These are phyloP conservation scores for Numida meleagris DNA, from an alignment of 2,113 vertebrate species.

Conservation along the genomic window DNA sequence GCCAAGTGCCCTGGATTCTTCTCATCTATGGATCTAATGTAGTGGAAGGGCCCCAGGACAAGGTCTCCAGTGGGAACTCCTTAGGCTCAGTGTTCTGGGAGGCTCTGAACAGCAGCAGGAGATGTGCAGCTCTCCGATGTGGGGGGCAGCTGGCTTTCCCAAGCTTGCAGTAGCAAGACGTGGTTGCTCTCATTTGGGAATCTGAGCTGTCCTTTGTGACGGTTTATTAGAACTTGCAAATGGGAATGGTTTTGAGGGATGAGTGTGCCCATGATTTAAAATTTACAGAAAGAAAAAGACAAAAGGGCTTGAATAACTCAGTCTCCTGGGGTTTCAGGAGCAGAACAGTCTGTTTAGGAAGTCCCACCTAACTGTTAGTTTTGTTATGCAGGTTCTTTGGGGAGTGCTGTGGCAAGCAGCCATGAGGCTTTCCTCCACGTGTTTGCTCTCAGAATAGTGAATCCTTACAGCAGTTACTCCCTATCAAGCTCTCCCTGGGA, in stretches of 20 bases:
- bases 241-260: not conserved
- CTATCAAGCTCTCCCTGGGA: not conserved
- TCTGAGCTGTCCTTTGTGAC: not conserved
- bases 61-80: not conserved
- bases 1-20: not conserved
- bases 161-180: not conserved
- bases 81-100: not conserved
- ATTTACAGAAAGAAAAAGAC: not conserved
- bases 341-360: not conserved
- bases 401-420: not conserved
- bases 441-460: not conserved
- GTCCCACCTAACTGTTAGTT: not conserved
- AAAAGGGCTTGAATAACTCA: not conserved
- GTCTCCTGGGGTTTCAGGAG: not conserved
- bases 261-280: not conserved
- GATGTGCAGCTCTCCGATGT: not conserved
- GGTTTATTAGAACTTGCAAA: not conserved
- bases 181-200: not conserved
- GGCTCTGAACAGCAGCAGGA: accelerated
- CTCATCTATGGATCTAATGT: not conserved
- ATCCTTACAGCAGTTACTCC: not conserved
- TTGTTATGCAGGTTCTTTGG: not conserved
- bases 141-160: not conserved
- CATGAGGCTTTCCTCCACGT: not conserved
- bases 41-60: accelerated